Conservation (phyloP, 2,113 vertebrate genomes). For the Dromaius novaehollandiae region DNA sequence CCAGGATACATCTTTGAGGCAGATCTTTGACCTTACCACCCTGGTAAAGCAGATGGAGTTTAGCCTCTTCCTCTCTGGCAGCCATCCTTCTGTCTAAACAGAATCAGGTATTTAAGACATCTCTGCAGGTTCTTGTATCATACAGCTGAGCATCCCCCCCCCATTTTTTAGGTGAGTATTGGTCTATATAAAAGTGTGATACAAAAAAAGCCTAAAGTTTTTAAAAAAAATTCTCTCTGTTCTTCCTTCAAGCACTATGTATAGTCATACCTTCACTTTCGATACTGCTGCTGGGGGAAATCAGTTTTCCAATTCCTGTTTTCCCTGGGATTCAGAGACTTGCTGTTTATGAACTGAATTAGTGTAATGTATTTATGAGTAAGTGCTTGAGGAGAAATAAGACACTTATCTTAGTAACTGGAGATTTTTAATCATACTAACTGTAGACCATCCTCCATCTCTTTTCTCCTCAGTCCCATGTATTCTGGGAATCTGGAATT, state of each 20-base stretch:
- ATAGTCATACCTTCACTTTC: background rate
- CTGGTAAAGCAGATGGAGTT: background rate
- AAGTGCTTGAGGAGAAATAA: slow-evolving; percentile 7
- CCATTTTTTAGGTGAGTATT: background rate
- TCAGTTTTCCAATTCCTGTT: background rate
- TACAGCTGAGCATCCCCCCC: background rate
- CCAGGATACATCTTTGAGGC: background rate
- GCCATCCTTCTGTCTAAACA: background rate
- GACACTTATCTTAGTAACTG: background rate
- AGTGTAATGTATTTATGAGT: background rate
- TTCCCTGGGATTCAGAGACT: background rate
- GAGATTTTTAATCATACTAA: background rate
- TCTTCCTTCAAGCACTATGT: background rate
- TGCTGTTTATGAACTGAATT: background rate
- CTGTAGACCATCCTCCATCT: background rate
- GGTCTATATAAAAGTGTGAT: background rate
- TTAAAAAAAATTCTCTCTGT: background rate
- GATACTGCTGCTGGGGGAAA: background rate
- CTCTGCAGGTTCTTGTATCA: background rate
- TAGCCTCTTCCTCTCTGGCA: background rate
- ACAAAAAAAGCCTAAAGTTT: background rate
- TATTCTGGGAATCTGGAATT: background rate
- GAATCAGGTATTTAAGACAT: background rate
- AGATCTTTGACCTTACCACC: background rate
- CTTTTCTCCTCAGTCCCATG: background rate